Conservation (phyloP, 2,797 vertebrate genomes). For the Eulemur albifrons region DNA sequence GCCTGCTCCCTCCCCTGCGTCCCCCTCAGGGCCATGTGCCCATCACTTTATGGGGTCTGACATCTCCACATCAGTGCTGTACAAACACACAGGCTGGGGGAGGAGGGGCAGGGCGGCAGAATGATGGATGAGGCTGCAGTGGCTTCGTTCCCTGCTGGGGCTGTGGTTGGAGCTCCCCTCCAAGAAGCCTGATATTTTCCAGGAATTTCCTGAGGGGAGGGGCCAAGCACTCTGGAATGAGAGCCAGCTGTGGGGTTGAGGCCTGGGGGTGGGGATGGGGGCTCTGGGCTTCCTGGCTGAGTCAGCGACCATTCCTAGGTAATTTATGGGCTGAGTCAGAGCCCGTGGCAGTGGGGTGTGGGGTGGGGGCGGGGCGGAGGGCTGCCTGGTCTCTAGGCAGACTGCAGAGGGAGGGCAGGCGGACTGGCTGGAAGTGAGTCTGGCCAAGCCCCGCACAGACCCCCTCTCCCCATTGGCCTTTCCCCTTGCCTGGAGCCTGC, state of each 20-base stretch:
- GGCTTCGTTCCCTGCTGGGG: conserved; percentile 31
- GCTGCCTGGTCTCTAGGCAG: background rate
- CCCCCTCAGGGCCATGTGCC: background rate
- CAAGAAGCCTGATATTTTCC: conserved; percentile 78
- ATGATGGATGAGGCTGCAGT: conserved; percentile 61
- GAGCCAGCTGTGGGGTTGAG: conserved; percentile 74
- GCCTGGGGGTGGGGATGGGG: conserved; percentile 22
- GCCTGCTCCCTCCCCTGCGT: fast-evolving
- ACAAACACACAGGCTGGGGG: background rate
- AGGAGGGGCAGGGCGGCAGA: background rate
- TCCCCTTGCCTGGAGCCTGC: background rate
- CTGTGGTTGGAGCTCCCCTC: conserved; percentile 62
- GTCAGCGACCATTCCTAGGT: conserved; percentile 66
- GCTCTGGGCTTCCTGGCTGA: conserved; percentile 64
- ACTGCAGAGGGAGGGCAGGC: background rate
- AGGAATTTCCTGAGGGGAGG: conserved; percentile 78
- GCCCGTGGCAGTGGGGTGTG: background rate
- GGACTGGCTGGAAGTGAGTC: background rate
- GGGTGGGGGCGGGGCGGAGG: background rate
- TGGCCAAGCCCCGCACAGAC: background rate
- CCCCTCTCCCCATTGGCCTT: too few species aligned
- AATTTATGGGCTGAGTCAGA: conserved; percentile 73
- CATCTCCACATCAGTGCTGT: background rate
- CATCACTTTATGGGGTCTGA: background rate
- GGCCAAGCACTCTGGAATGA: conserved; percentile 64